Evolutionary conservation across 2,888 invertebrate genomes (phyloP).

Genomic region (Eupithecia exiguata): DNA sequence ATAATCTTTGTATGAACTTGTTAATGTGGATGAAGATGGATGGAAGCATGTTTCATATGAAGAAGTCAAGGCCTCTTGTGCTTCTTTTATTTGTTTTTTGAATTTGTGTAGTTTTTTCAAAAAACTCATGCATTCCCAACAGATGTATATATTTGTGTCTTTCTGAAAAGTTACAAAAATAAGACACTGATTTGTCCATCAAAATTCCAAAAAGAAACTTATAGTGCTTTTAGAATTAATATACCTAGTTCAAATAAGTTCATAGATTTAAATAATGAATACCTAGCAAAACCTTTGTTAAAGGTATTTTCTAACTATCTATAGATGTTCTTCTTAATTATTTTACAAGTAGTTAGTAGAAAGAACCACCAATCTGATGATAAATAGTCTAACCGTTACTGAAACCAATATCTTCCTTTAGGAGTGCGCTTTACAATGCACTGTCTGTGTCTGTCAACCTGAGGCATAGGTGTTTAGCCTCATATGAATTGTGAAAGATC

Average conservation of each 20-base stretch:
- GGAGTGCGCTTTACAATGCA: too few species aligned
- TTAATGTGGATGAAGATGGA: constrained; percentile 27
- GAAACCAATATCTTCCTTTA: too few species aligned
- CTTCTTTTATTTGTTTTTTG: constrained; percentile 39
- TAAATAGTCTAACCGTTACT: too few species aligned
- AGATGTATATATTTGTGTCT: constrained; percentile 27
- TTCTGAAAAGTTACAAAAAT: constrained; percentile 11
- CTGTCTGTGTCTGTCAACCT: too few species aligned
- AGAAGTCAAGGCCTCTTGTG: constrained; percentile 18
- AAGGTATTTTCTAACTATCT: too few species aligned
- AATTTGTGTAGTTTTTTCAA: constrained; percentile 41
- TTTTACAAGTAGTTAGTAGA: too few species aligned
- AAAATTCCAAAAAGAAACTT: neutral
- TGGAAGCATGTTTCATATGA: constrained; percentile 6
- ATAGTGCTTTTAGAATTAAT: neutral
- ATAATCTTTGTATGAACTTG: constrained; percentile 25
- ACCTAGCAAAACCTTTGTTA: neutral
- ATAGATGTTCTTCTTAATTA: too few species aligned
- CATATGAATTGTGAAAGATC: too few species aligned
- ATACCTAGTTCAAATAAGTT: neutral
- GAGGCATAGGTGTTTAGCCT: too few species aligned
- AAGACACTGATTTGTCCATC: neutral
- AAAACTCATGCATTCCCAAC: constrained; percentile 47
- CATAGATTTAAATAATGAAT: neutral
- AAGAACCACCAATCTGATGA: too few species aligned